Conservation (phyloP, 2,888 invertebrate species). For the Anthophora plumipes region DNA sequence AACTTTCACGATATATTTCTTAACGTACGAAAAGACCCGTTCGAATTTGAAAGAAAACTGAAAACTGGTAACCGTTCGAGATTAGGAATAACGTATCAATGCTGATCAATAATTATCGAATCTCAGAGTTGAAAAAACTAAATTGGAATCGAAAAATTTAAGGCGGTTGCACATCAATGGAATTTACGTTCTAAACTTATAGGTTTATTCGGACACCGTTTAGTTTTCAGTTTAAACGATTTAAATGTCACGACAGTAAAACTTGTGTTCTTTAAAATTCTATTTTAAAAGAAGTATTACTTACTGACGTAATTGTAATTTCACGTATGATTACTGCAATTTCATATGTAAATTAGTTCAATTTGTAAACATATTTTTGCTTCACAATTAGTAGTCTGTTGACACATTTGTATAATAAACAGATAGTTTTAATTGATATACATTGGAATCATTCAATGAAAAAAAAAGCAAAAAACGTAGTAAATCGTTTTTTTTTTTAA, state of each 20-base stretch:
- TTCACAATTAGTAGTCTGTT: conserved; percentile 33
- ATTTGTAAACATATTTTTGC: conserved; percentile 25
- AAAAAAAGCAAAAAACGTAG: conserved; percentile 8
- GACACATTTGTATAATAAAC: conserved; percentile 44
- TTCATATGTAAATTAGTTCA: conserved; percentile 47
- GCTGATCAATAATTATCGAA: neutral
- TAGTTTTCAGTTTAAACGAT: neutral
- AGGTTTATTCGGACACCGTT: neutral
- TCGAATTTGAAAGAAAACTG: neutral
- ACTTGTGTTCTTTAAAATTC: neutral
- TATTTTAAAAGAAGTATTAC: conserved; percentile 4
- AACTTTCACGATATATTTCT: conserved; percentile 18
- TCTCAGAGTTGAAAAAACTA: neutral
- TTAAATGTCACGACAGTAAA: neutral
- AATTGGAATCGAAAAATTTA: neutral
- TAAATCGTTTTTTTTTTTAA: conserved; percentile 18
- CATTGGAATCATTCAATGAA: conserved; percentile 23
- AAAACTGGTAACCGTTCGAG: neutral
- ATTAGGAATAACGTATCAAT: neutral
- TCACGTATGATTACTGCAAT: conserved; percentile 11
- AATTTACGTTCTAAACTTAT: neutral
- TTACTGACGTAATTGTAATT: conserved; percentile 2
- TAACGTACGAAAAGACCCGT: neutral
- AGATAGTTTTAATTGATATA: conserved; percentile 32
- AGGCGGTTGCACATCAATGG: neutral